Evolutionary conservation across 2,113 vertebrate species (phyloP).

Genomic region (Otolemur garnettii): DNA sequence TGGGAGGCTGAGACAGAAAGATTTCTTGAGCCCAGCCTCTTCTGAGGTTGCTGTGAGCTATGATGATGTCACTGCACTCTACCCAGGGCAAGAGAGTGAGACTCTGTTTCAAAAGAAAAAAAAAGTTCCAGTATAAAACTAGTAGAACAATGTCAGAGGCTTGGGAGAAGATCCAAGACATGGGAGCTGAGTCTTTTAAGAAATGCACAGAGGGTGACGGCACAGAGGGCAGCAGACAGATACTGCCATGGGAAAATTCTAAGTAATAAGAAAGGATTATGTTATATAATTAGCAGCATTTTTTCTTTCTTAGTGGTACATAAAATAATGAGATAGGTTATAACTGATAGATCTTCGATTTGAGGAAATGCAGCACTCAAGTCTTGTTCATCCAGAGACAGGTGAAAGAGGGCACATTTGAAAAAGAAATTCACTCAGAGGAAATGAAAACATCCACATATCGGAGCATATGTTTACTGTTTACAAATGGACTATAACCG

Average conservation of each 20-base stretch:
- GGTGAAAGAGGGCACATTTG: neutral
- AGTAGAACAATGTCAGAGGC: neutral
- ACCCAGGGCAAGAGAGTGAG: too few relatives aligned
- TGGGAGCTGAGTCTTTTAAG: neutral
- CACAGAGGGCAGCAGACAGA: neutral
- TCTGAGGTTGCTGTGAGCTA: neutral
- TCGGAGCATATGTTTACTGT: neutral
- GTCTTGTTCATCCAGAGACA: slow-evolving; percentile 22
- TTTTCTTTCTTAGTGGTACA: neutral
- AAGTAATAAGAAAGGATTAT: slow-evolving; percentile 15
- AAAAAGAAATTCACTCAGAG: neutral
- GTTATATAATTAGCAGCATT: neutral
- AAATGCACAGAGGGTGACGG: neutral
- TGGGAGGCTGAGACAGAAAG: too few relatives aligned
- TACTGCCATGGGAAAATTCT: neutral
- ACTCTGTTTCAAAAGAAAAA: too few relatives aligned
- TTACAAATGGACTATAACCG: neutral
- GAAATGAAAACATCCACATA: neutral
- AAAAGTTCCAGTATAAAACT: slow-evolving; percentile 12
- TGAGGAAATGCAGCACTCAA: slow-evolving; percentile 9
- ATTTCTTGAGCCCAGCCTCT: neutral
- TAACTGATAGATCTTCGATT: neutral
- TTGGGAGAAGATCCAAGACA: neutral
- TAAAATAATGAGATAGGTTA: slow-evolving; percentile 12
- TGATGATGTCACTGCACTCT: too few relatives aligned